These are phyloP conservation scores for Galeruca laticollis DNA, from an alignment of 2,888 invertebrate species.

Conservation along the genomic window DNA sequence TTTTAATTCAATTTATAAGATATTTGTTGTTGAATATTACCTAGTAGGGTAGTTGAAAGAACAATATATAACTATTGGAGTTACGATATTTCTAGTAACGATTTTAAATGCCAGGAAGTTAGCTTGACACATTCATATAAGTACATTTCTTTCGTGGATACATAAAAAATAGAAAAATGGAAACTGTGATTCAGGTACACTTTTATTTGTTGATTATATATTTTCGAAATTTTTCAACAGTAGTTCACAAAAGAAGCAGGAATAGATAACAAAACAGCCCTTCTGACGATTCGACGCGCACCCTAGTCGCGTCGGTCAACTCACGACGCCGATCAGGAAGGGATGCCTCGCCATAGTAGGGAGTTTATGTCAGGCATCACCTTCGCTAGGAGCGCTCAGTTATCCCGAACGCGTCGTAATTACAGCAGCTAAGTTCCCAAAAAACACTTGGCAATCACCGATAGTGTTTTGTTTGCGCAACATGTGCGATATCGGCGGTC, in stretches of 20 bases:
- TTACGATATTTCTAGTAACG: no score
- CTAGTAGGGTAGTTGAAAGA: no score
- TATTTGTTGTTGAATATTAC: no score
- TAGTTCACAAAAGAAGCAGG: background rate
- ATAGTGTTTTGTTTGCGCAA: constrained; percentile 36
- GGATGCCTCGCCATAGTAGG: constrained; percentile 39
- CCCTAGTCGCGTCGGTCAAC: constrained; percentile 28
- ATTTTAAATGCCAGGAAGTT: no score
- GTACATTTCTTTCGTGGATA: no score
- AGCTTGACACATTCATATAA: no score
- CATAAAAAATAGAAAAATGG: no score
- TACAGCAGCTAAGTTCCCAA: constrained; percentile 12
- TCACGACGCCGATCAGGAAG: constrained; percentile 37
- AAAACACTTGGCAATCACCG: constrained; percentile 21
- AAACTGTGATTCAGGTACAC: no score
- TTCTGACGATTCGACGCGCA: constrained; percentile 23
- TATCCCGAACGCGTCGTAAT: constrained; percentile 37
- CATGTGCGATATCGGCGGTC: constrained; percentile 35
- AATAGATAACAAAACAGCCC: background rate
- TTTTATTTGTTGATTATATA: background rate
- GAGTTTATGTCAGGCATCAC: constrained; percentile 43
- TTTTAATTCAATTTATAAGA: no score
- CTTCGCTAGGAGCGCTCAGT: constrained; percentile 32
- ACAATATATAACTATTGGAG: no score
- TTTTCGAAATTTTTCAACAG: background rate